Evolutionary conservation across 2,888 invertebrate genomes (phyloP), one percentile per base, ranked within the genome.

Genomic region (Gastracanthus pulcherrimus): DNA sequence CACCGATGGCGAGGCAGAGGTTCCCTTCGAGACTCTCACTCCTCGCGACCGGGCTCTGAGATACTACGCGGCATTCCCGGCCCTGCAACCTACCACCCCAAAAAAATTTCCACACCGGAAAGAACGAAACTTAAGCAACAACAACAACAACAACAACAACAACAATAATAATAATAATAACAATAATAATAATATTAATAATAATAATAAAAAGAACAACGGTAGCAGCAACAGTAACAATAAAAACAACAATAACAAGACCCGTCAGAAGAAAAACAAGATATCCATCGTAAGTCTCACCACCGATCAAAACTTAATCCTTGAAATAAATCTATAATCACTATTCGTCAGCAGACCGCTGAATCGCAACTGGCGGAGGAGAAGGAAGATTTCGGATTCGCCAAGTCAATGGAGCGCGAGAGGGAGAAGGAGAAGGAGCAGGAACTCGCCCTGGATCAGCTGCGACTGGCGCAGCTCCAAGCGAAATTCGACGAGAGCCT

Each of bases 1-100:
- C 80, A 85, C 87, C 16, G 86, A 88, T 55, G 84, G 82, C 72
- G 89, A 90, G 84, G 84, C 86, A 51, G 88, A 90, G 90, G 88
- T 90, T 88, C 88, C 92, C 90, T 86, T 92, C 87, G 92, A 92
- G 90, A 92, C 93, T 92, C 91, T 94, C 87, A 93, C 94, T 90
- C 94, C 93, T 79, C 91, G 93, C 87, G 96, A 96, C 92, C 94
- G 95, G 90, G 95, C 95, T 87, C 94, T 95, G 90, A 94, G 94
- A 91, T 96, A 96, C 91, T 96, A 95, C 93, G 95, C 95, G 89
- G 96, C 96, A 85, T 96, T 96, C 92, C 96, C 96, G 87, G 94
- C 95, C 87, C 93, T 94, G 88, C 94, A 90, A 84, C 87, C 90
- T 83, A 87, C 89, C 80, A 89, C 88, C 83, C 89, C 90, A 60